phyloP scores from a whole-genome alignment of 2,113 vertebrate species.

The Cyphotilapia sp. region DNA sequence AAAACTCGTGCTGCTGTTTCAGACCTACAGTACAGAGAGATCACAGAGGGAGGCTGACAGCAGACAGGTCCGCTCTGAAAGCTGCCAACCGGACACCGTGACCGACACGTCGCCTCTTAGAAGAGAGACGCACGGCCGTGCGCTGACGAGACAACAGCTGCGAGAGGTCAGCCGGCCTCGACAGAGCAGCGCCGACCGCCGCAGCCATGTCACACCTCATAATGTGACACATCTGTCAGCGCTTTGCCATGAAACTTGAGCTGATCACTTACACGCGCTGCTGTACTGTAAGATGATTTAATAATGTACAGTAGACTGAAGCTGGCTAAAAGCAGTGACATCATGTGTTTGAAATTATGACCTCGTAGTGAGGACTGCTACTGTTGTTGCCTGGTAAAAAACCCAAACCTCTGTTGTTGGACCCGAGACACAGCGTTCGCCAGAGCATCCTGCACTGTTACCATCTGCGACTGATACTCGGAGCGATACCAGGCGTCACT shows the following conservation, averaged over 20 bases:
- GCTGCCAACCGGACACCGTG: conserved; percentile 46
- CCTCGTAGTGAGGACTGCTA: background rate
- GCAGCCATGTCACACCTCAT: conserved; percentile 36
- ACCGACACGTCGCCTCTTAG: conserved; percentile 33
- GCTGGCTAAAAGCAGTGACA: background rate
- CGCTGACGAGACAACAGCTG: conserved; percentile 59
- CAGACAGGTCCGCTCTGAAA: background rate
- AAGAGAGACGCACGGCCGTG: conserved; percentile 7
- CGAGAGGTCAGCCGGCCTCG: background rate
- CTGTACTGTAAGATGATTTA: background rate
- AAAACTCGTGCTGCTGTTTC: background rate
- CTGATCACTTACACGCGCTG: conserved; percentile 17
- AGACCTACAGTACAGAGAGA: conserved; percentile 1
- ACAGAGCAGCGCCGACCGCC: background rate
- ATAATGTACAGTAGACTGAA: background rate
- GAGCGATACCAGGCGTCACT: background rate
- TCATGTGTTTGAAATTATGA: background rate
- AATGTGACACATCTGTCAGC: conserved; percentile 60
- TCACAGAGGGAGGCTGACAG: background rate
- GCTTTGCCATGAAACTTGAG: conserved; percentile 36
- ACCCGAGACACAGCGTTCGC: background rate
- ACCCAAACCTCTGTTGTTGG: background rate
- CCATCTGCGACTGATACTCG: background rate
- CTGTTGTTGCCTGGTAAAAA: background rate
- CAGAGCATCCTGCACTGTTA: background rate